Evolutionary conservation across 2,113 vertebrate species (phyloP).

Genomic region (Cyphomyrus plagiostoma): DNA sequence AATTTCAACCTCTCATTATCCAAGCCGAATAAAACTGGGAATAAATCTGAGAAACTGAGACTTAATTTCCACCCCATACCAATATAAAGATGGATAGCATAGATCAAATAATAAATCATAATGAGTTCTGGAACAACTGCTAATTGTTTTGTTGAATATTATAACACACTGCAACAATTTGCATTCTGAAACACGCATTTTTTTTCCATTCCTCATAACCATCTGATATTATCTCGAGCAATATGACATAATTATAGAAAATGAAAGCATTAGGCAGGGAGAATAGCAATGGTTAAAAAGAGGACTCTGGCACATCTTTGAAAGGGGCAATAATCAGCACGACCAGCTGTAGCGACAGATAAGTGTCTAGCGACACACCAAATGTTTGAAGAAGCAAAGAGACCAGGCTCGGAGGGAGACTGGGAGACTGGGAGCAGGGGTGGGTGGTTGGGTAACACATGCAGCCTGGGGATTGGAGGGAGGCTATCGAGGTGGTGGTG

Average conservation of each 20-base stretch:
- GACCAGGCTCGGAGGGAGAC: neutral
- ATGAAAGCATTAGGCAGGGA: neutral
- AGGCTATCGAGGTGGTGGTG: neutral
- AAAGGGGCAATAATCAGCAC: neutral
- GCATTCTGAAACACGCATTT: neutral
- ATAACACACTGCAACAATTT: neutral
- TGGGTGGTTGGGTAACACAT: neutral
- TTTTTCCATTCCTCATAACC: neutral
- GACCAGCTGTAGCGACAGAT: neutral
- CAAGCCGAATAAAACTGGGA: neutral
- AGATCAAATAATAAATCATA: neutral
- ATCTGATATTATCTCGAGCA: conserved; percentile 10
- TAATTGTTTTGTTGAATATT: conserved; percentile 7
- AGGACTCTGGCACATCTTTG: neutral
- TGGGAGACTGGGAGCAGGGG: neutral
- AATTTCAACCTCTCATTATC: conserved; percentile 10
- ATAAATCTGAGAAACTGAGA: neutral
- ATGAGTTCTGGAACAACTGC: neutral
- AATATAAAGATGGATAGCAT: neutral
- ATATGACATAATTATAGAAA: conserved; percentile 9
- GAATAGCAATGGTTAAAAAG: neutral
- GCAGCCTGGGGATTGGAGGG: neutral
- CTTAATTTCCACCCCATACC: neutral
- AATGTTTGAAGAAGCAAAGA: neutral
- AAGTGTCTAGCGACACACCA: neutral